Conservation (phyloP, 2,888 invertebrate species). For the Acleris holmiana region DNA sequence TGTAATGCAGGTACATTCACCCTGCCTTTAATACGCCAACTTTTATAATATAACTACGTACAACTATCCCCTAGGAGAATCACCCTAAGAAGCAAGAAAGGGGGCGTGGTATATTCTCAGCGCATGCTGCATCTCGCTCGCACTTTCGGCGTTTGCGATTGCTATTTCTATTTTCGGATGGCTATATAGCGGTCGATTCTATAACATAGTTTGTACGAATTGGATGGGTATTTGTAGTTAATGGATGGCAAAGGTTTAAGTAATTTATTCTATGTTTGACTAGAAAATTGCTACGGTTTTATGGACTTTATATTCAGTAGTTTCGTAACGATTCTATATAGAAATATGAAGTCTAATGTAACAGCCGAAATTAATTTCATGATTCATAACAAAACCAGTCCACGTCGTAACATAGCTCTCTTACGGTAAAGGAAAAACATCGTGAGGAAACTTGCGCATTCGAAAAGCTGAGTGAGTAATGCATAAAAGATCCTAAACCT, state of each 20-base stretch:
- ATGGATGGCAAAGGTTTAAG: constrained; percentile 12
- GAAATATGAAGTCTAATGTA: not conserved
- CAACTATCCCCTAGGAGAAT: constrained; percentile 58
- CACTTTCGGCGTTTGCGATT: constrained; percentile 39
- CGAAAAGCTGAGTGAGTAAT: too few relatives aligned
- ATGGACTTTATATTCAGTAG: not conserved
- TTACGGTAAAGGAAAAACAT: too few relatives aligned
- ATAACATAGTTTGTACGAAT: constrained; percentile 36
- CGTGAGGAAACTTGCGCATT: too few relatives aligned
- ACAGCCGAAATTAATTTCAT: too few relatives aligned
- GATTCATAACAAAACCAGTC: too few relatives aligned
- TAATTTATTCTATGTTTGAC: constrained; percentile 11
- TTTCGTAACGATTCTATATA: not conserved
- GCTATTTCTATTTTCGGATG: constrained; percentile 42
- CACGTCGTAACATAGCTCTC: too few relatives aligned
- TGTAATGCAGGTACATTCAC: constrained; percentile 47
- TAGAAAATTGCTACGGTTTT: not conserved
- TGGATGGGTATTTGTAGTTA: constrained; percentile 30
- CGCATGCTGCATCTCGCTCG: constrained; percentile 60
- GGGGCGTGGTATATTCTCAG: constrained; percentile 61
- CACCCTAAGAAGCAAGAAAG: constrained; percentile 65
- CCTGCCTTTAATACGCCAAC: constrained; percentile 41
- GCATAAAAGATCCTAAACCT: too few relatives aligned
- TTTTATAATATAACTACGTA: constrained; percentile 39
- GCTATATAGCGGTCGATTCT: constrained; percentile 47